These are phyloP conservation scores for Coturnix japonica DNA, from an alignment of 2,113 vertebrate species.

Conservation along the genomic window DNA sequence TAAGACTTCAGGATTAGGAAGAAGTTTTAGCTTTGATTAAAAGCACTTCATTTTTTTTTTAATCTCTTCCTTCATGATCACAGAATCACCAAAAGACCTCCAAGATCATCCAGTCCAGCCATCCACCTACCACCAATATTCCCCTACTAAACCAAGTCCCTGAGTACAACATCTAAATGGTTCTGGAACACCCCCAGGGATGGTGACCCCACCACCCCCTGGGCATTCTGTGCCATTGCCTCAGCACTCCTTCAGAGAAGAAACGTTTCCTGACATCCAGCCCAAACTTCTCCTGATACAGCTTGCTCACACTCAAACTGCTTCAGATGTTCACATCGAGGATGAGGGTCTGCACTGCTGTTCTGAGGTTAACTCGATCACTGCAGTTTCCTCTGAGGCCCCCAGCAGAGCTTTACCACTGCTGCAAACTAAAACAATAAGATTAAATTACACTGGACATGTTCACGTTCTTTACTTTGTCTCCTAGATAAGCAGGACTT, in stretches of 20 bases:
- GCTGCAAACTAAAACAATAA: constrained; percentile 7
- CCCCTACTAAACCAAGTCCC: no score
- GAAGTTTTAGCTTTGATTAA: neutral
- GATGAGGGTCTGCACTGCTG: neutral
- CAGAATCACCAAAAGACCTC: no score
- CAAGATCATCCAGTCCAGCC: no score
- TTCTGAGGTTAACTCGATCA: neutral
- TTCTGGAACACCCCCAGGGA: no score
- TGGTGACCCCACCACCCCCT: no score
- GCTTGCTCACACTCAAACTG: neutral
- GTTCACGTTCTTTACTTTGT: constrained; percentile 31
- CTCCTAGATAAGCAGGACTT: neutral
- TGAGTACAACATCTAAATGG: no score
- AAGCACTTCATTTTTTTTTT: neutral
- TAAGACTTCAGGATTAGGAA: neutral
- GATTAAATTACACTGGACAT: constrained; percentile 7
- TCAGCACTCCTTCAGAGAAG: no score
- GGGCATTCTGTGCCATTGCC: no score
- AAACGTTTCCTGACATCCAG: no score
- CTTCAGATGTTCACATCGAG: neutral
- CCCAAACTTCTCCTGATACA: no score
- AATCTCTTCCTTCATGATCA: neutral
- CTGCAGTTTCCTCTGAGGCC: neutral
- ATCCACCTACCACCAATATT: no score
- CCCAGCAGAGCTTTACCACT: constrained; percentile 19